Evolutionary conservation across 2,797 vertebrate genomes (phyloP).

Genomic region (Antennarius maculatus): DNA sequence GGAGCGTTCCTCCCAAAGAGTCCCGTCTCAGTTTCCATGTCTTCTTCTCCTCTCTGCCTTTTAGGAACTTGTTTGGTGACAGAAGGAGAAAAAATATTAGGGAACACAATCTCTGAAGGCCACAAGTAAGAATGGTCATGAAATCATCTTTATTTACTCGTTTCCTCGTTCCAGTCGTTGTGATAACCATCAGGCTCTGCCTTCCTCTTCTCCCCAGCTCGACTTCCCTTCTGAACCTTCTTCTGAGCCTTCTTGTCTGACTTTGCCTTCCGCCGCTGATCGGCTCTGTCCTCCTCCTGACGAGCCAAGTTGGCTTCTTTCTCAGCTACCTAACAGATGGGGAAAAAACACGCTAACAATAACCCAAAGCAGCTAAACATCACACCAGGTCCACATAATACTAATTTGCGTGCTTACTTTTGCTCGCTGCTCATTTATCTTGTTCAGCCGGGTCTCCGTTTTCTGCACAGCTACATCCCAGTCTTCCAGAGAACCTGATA

Average conservation of each 20-base stretch:
- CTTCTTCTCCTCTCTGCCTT: constrained; percentile 79
- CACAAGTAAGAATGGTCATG: background rate
- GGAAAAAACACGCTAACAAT: constrained; percentile 7
- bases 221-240: constrained; percentile 81
- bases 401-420: constrained; percentile 80
- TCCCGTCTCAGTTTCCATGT: constrained; percentile 83
- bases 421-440: constrained; percentile 91
- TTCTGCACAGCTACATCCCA: constrained; percentile 96
- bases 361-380: constrained; percentile 29
- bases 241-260: constrained; percentile 89
- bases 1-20: constrained; percentile 74
- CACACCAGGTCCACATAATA: background rate
- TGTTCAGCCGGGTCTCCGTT: constrained; percentile 88
- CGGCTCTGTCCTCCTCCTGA: constrained; percentile 87
- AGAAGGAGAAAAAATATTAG: background rate
- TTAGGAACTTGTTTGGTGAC: constrained; percentile 83
- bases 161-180: constrained; percentile 73
- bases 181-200: constrained; percentile 72
- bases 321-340: constrained; percentile 84
- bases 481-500: constrained; percentile 91
- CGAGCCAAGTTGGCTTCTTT: constrained; percentile 88
- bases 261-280: constrained; percentile 85
- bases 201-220: constrained; percentile 85
- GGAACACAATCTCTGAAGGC: background rate
- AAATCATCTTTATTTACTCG: constrained; percentile 53